Percentiles rank a stretch among this genome's conserved stretches.
Conservation (phyloP, 2,797 vertebrate genomes). For the Champsocephalus esox region DNA sequence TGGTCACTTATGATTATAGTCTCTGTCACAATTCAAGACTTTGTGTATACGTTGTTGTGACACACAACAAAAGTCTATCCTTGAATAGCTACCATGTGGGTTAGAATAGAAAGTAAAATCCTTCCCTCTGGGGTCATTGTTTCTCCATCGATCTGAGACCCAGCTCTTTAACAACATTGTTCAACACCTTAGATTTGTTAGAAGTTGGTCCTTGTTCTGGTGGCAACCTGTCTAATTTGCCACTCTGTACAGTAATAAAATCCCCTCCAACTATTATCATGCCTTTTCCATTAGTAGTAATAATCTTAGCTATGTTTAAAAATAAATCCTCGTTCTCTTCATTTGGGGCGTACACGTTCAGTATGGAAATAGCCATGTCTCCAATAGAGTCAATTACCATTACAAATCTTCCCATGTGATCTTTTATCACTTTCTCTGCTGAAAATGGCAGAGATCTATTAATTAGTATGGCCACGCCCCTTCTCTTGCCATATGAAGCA, state of each 20-base stretch:
- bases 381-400: neutral
- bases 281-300: no score
- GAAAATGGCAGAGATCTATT: neutral
- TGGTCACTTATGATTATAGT: constrained; percentile 27
- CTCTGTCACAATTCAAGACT: neutral
- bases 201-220: no score
- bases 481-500: neutral
- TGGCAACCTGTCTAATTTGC: no score
- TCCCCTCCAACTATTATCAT: no score
- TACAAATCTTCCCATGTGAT: neutral
- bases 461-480: neutral
- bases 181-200: no score
- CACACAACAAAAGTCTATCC: neutral
- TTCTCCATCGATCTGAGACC: no score
- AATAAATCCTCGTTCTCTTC: neutral
- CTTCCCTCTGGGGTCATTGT: no score
- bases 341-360: neutral
- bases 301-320: no score
- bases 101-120: no score
- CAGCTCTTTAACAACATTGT: no score
- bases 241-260: no score
- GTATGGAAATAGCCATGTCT: neutral
- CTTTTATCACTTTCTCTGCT: neutral
- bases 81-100: no score
- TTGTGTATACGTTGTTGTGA: neutral